Conservation (phyloP, 2,888 invertebrate genomes). For the Atethmia centrago region DNA sequence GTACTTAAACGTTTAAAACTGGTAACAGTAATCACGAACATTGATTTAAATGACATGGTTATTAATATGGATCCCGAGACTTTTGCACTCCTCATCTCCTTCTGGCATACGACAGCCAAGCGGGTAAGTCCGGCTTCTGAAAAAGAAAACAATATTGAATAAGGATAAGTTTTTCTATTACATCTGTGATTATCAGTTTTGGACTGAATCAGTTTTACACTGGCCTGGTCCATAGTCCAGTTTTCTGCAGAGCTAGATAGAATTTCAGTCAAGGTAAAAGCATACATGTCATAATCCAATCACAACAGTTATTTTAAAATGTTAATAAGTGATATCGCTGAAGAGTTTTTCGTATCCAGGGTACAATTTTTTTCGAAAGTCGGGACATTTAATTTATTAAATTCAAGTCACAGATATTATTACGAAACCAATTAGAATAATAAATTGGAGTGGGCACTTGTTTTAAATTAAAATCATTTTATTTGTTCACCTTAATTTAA, state of each 20-base stretch:
- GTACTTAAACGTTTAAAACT: constrained; percentile 71
- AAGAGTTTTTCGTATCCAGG: not conserved
- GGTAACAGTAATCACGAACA: constrained; percentile 77
- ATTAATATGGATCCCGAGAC: constrained; percentile 72
- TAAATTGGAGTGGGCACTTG: not conserved
- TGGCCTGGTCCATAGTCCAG: no score
- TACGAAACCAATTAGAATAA: not conserved
- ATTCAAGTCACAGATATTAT: not conserved
- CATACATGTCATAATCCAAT: no score
- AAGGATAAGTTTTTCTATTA: not conserved
- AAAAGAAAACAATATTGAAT: constrained; percentile 57
- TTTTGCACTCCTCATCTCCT: constrained; percentile 98
- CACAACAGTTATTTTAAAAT: not conserved
- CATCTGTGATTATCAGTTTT: not conserved
- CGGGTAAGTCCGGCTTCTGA: constrained; percentile 88
- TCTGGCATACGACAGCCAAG: constrained; percentile 96
- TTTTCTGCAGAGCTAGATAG: not conserved
- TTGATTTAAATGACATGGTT: constrained; percentile 73
- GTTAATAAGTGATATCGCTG: not conserved
- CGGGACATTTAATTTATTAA: not conserved
- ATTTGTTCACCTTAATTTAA: constrained; percentile 13
- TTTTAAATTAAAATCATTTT: not conserved
- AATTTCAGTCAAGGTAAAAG: not conserved
- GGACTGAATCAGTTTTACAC: no score
- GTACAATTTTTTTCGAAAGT: not conserved